Conservation (phyloP, 1,140 invertebrate species). For the Bradysia coprophila region DNA sequence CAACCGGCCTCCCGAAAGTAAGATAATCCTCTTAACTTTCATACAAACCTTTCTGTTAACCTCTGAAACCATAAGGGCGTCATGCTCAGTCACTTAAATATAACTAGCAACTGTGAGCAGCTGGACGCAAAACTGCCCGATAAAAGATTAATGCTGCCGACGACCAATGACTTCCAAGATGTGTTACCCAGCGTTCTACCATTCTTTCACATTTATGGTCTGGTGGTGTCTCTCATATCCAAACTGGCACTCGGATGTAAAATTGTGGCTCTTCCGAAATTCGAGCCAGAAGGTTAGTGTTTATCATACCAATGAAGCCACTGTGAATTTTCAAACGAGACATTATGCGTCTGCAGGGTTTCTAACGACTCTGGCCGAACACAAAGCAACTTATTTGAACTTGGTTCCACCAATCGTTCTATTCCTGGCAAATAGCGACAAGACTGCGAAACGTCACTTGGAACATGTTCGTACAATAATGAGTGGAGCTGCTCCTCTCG, state of each 20-base stretch:
- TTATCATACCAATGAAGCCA: too few species aligned
- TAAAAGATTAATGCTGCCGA: constrained; percentile 14
- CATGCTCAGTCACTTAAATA: constrained; percentile 49
- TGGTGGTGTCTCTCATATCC: constrained; percentile 33
- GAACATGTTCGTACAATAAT: not conserved
- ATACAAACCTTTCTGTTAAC: not conserved
- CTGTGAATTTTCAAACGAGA: too few species aligned
- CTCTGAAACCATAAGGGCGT: constrained; percentile 68
- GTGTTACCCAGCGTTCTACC: constrained; percentile 46
- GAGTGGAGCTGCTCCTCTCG: constrained; percentile 42
- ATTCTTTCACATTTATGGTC: constrained; percentile 73
- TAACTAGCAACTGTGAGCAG: constrained; percentile 32
- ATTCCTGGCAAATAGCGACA: not conserved
- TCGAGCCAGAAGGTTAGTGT: too few species aligned
- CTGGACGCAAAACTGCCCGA: constrained; percentile 18
- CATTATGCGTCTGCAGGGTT: too few species aligned
- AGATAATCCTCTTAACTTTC: too few species aligned
- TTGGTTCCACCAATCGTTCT: constrained; percentile 34
- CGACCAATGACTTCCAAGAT: constrained; percentile 30
- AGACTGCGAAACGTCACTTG: not conserved
- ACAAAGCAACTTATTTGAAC: constrained; percentile 33
- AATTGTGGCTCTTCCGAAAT: constrained; percentile 24
- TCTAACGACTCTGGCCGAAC: constrained; percentile 30
- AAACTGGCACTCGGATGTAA: constrained; percentile 39
- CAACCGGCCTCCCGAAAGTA: constrained; percentile 48